phyloP scores from a whole-genome alignment of 2,888 invertebrate species.

The Dryococelus australis region DNA sequence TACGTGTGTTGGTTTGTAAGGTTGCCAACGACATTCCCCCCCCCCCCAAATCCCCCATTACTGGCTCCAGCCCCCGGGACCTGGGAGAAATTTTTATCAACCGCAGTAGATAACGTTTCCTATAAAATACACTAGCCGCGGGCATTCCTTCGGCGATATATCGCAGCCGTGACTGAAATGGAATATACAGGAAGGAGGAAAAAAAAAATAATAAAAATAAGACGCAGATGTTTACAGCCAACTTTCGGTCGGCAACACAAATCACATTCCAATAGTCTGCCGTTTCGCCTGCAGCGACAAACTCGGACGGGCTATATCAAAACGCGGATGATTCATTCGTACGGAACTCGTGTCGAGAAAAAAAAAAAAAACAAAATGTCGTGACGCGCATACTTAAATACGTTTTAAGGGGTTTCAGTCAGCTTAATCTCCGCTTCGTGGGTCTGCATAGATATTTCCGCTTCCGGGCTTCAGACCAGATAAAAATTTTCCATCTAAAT shows the following conservation, averaged over 20 bases:
- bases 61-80: not conserved
- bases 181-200: not conserved
- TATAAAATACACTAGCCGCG: not conserved
- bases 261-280: not conserved
- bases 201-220: not conserved
- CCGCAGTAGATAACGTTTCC: constrained; percentile 4
- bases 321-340: no score
- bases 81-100: not conserved
- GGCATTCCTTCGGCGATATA: not conserved
- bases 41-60: not conserved
- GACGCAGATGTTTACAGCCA: not conserved
- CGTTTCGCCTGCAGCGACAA: not conserved
- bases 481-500: no score
- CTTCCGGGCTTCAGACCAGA: no score
- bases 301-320: no score
- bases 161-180: not conserved
- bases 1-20: not conserved
- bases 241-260: not conserved
- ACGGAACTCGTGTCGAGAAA: no score
- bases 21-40: not conserved
- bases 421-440: no score
- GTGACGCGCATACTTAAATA: no score
- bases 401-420: no score
- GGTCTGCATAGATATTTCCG: no score
- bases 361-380: no score